A percentile compares a stretch with the other conserved stretches of the same genome.
Conservation (phyloP, 2,113 vertebrate species). For the Laticauda colubrina region DNA sequence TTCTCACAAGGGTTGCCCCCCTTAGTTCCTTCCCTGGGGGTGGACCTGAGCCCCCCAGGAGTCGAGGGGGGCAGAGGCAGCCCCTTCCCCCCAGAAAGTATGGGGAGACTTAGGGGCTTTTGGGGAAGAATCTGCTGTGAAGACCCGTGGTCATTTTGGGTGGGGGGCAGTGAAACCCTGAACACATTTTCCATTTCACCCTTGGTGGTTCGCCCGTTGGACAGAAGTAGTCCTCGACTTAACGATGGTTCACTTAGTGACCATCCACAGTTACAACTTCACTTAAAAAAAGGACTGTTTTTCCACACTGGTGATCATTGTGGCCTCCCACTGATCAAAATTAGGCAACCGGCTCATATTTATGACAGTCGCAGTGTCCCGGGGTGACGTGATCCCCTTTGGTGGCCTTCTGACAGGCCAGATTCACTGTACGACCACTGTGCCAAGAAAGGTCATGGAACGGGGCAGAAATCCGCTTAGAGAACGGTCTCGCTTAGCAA, state of each 20-base stretch:
- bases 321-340: too few relatives aligned
- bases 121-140: too few relatives aligned
- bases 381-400: too few relatives aligned
- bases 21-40: background rate
- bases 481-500: too few relatives aligned
- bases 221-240: background rate
- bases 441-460: too few relatives aligned
- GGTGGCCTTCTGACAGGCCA: too few relatives aligned
- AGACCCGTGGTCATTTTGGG: background rate
- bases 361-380: too few relatives aligned
- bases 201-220: accelerated
- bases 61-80: background rate
- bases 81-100: background rate
- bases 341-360: too few relatives aligned
- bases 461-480: too few relatives aligned
- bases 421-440: too few relatives aligned
- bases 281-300: background rate
- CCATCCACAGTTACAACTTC: background rate
- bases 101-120: background rate
- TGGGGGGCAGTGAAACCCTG: background rate
- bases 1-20: background rate
- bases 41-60: background rate
- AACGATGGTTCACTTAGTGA: background rate
- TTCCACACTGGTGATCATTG: too few relatives aligned
- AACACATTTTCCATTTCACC: background rate